Evolutionary conservation across 2,888 invertebrate species (phyloP).

Genomic region (Pachycephus smyrnensis): DNA sequence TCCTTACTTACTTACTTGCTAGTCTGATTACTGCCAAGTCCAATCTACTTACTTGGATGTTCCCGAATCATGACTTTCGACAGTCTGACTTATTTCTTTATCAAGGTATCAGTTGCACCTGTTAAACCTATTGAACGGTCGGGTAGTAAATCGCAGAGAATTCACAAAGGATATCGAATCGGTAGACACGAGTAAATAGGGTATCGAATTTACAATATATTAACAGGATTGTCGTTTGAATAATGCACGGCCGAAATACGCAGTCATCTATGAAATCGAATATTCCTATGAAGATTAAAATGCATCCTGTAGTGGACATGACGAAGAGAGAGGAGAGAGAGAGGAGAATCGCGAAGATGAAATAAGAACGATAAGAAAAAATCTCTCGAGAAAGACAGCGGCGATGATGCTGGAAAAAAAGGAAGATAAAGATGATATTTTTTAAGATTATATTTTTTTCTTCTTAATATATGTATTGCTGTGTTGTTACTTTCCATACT

Average conservation of each 20-base stretch:
- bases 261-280: background rate
- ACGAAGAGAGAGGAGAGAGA: background rate
- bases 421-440: background rate
- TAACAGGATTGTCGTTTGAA: background rate
- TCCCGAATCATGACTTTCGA: background rate
- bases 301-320: background rate
- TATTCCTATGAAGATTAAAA: background rate
- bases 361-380: background rate
- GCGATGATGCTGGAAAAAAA: background rate
- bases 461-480: too few relatives aligned
- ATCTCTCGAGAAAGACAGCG: background rate
- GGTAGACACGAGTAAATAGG: background rate
- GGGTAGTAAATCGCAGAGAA: background rate
- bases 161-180: background rate
- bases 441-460: background rate
- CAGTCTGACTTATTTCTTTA: background rate
- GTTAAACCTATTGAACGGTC: background rate
- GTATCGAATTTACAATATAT: background rate
- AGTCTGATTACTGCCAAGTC: background rate
- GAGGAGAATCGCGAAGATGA: background rate
- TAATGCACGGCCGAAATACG: background rate
- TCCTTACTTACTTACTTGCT: background rate
- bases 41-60: background rate
- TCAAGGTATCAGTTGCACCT: background rate
- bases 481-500: too few relatives aligned